Conservation (phyloP, 2,888 invertebrate genomes). For the Conops quadrifasciatus region DNA sequence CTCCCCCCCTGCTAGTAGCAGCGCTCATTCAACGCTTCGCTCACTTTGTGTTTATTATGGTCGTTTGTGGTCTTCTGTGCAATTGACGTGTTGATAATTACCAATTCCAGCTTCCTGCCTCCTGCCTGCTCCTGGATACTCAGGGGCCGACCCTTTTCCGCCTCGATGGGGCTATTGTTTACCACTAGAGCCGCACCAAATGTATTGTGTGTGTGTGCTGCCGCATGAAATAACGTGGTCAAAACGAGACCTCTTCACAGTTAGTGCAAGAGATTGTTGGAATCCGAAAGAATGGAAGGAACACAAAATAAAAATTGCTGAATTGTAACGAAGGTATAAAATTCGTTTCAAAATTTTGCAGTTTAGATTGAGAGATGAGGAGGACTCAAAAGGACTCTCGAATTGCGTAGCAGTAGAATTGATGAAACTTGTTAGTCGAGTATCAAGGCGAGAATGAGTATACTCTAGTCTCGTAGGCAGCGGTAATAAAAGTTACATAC, state of each 20-base stretch:
- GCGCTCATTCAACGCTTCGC: constrained; percentile 12
- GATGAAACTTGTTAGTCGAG: too few species aligned
- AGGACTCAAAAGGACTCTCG: too few species aligned
- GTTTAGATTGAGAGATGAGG: too few species aligned
- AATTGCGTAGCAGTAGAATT: too few species aligned
- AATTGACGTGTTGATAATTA: constrained; percentile 63
- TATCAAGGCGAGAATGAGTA: too few species aligned
- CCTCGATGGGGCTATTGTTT: not conserved
- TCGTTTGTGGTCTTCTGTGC: constrained; percentile 57
- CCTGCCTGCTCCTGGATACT: not conserved
- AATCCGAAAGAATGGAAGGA: too few species aligned
- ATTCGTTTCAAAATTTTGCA: too few species aligned
- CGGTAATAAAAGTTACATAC: too few species aligned
- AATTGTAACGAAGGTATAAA: too few species aligned
- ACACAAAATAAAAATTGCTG: too few species aligned
- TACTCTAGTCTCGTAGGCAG: too few species aligned
- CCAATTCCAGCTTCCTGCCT: constrained; percentile 45
- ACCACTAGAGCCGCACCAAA: not conserved
- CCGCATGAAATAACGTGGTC: not conserved
- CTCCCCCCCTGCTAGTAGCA: constrained; percentile 13
- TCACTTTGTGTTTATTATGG: constrained; percentile 40
- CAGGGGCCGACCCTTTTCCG: not conserved
- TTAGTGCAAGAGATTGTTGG: too few species aligned
- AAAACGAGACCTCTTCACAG: not conserved
- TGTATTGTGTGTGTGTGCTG: not conserved